Base-by-base conservation (phyloP, 1,140 invertebrate species). In the Galleria mellonella region DNA sequence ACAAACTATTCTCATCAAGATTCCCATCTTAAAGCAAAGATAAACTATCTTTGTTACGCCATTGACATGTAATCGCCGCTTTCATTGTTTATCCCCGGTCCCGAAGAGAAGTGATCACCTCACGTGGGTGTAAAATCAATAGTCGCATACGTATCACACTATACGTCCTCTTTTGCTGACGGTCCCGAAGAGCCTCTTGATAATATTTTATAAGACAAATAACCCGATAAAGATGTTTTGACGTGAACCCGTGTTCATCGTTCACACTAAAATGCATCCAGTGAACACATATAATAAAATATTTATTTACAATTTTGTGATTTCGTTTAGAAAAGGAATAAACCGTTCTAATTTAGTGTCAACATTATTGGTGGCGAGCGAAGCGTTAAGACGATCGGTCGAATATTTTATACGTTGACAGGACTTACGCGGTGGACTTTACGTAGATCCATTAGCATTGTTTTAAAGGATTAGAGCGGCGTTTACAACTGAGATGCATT, bases 201-300 rank as follows among this genome's bases (percentile, higher is more conserved):
- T 85, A 83, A 83, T 85, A 85, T 85, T 85, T 82, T 83, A 85
- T 83, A 85, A 85, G 82, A 85, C 82, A 85, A 85, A 85, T 85
- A 85, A 85, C 77, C 72, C 73, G 82, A 85, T 85, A 85, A 85
- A 85, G 82, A 85, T 83, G 82, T 85, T 85, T 81, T 85, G 82
- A 85, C 82, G 76, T 83, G 82, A 76, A 85, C 77, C 82, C 70
- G 72, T 83, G 78, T 85, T 83, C 82, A 83, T 83, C 82, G 82
- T 73, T 83, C 77, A 83, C 77, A 82, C 76, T 75, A 79, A 83
- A 83, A 83, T 79, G 82, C 73, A 77, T 72, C 64, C 77, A 78
- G 51, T 82, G 78, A 72, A 77, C 77, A 68, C 65, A 69, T 72
- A 79, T 75, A 72, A 82, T 84, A 85, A 79, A 82, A 83, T 79